Conservation (phyloP, 64 coral and sea anemone species). For the Montipora cactus region DNA sequence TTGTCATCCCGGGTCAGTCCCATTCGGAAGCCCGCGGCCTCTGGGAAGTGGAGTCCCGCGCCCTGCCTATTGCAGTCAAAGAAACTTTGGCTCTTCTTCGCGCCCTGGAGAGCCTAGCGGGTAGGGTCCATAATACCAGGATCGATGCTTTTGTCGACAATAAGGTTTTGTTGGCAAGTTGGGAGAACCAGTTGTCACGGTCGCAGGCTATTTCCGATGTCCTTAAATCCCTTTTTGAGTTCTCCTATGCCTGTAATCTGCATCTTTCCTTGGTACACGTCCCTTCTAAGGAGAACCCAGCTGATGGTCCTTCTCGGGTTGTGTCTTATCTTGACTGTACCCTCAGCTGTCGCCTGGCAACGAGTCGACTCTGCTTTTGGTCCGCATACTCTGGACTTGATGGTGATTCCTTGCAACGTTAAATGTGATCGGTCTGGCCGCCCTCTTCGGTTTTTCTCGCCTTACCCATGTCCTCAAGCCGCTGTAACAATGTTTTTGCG, state of each 20-base stretch:
- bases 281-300: conserved; percentile 4
- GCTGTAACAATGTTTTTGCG: conserved; percentile 40
- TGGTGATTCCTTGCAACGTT: background rate
- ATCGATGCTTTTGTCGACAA: background rate
- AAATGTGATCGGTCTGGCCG: background rate
- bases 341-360: background rate
- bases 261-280: background rate
- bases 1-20: background rate
- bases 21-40: background rate
- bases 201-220: background rate
- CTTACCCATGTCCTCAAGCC: conserved; percentile 14
- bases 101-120: background rate
- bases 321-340: conserved; percentile 19
- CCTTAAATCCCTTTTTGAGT: conserved; percentile 6
- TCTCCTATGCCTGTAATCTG: background rate
- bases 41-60: background rate
- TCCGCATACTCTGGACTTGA: conserved; percentile 10
- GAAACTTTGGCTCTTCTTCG: conserved; percentile 19
- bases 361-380: background rate
- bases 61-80: conserved; percentile 21
- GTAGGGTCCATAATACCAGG: background rate
- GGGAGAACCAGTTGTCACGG: conserved; percentile 16
- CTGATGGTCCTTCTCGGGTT: conserved; percentile 20
- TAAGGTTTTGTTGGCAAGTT: background rate
- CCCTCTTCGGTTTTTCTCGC: conserved; percentile 38